Conservation (phyloP, 2,113 vertebrate genomes). For the pig (Sus scrofa) region T2T-Sscrofa CM000827.6:36806501-36807000, state of each 20-base stretch:
- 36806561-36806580: not conserved
- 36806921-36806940: not conserved
- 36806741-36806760: not conserved
- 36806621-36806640: no score
- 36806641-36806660: not conserved
- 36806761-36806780: not conserved
- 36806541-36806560: not conserved
- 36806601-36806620: no score
- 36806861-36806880: not conserved
- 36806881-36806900: slow-evolving; percentile 3
- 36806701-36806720: not conserved
- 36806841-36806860: not conserved
- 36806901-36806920: not conserved
- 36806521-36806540: no score
- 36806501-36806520: not conserved
- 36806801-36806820: not conserved
- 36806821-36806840: not conserved
- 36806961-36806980: not conserved
- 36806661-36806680: not conserved
- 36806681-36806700: not conserved
- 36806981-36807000: not conserved
- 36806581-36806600: no score
- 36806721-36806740: not conserved
- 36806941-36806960: not conserved
- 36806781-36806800: not conserved